Percentiles rank a stretch among this genome's conserved stretches.
Evolutionary conservation across 2,113 vertebrate genomes (phyloP).

Genomic region (Phyllopteryx taeniolatus): DNA sequence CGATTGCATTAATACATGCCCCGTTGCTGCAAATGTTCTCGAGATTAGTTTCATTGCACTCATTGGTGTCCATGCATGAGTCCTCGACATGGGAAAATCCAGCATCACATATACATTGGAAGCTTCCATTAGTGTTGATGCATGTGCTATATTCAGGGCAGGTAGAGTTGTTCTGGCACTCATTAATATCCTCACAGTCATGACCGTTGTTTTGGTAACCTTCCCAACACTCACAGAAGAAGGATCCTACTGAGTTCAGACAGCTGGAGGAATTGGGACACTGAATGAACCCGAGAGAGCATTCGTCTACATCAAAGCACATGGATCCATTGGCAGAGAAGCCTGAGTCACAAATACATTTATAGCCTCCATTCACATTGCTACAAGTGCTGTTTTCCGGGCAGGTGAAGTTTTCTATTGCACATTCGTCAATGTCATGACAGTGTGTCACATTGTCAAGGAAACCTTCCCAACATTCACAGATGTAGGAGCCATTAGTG

Average conservation of each 20-base stretch:
- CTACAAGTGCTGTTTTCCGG: conserved; percentile 68
- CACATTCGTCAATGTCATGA: conserved; percentile 74
- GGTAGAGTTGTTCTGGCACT: conserved; percentile 62
- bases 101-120: conserved; percentile 64
- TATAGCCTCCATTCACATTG: conserved; percentile 68
- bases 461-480: conserved; percentile 75
- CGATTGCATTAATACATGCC: conserved; percentile 68
- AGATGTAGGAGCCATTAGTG: conserved; percentile 71
- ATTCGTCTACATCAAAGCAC: conserved; percentile 78
- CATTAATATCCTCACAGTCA: conserved; percentile 70
- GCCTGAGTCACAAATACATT: conserved; percentile 69
- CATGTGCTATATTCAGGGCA: conserved; percentile 73
- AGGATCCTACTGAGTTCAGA: conserved; percentile 70
- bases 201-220: conserved; percentile 67
- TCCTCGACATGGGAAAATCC: conserved; percentile 62
- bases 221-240: conserved; percentile 68
- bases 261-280: conserved; percentile 70
- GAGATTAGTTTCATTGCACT: conserved; percentile 54
- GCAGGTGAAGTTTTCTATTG: conserved; percentile 58
- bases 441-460: conserved; percentile 65
- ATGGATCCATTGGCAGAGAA: conserved; percentile 61
- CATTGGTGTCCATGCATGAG: conserved; percentile 71
- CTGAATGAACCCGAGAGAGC: conserved; percentile 40
- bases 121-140: conserved; percentile 66
- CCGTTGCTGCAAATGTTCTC: conserved; percentile 63